phyloP scores from a whole-genome alignment of 2,113 vertebrate species.

The Oreocharis arfaki region DNA sequence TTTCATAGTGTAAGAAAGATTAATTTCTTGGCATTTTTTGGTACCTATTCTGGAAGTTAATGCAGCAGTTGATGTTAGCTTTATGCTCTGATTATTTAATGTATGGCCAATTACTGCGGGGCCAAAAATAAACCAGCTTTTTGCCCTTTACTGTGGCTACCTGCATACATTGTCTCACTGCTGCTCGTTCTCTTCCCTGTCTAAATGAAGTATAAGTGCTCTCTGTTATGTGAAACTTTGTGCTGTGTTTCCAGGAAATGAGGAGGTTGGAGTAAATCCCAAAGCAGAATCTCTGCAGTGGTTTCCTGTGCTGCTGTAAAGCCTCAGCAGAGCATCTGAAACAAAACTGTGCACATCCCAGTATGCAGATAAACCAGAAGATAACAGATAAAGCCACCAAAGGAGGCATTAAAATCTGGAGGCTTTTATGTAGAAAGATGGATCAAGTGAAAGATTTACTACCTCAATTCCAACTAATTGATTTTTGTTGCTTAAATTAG shows the following conservation, averaged over 20 bases:
- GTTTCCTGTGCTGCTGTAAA: background rate
- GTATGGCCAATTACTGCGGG: background rate
- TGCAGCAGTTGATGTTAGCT: background rate
- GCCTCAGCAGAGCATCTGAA: background rate
- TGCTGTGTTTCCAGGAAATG: background rate
- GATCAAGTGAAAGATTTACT: constrained; percentile 46
- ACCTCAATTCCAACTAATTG: constrained; percentile 46
- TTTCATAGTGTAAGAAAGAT: background rate
- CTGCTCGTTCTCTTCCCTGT: background rate
- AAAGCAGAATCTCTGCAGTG: background rate
- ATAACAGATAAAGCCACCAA: background rate
- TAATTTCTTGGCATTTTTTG: background rate
- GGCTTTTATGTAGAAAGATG: constrained; percentile 17
- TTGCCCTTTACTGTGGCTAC: background rate
- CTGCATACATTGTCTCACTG: background rate
- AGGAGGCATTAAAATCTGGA: background rate
- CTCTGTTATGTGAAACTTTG: background rate
- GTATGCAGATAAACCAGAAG: background rate
- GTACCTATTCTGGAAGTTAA: background rate
- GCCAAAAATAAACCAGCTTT: background rate
- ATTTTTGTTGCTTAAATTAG: constrained; percentile 42
- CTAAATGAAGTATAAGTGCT: background rate
- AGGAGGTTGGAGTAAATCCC: background rate
- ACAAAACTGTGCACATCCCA: background rate
- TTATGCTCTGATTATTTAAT: background rate